Evolutionary conservation across 2,888 invertebrate species (phyloP).

Genomic region (Muscina levida): DNA sequence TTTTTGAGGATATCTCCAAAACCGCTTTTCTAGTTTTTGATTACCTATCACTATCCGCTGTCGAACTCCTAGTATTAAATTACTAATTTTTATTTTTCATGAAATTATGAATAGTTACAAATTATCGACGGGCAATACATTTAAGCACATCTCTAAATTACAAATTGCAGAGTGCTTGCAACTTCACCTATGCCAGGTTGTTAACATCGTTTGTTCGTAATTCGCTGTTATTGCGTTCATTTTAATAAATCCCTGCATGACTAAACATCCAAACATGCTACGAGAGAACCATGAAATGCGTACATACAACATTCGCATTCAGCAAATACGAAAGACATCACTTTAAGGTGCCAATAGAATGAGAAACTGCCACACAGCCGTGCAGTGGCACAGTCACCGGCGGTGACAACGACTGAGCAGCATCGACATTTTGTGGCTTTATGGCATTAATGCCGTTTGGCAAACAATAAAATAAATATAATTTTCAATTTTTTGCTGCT

Average conservation of each 20-base stretch:
- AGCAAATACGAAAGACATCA: background rate
- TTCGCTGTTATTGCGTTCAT: conserved; percentile 10
- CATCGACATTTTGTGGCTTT: conserved; percentile 72
- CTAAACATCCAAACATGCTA: conserved; percentile 76
- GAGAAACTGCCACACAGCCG: background rate
- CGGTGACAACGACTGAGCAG: conserved; percentile 35
- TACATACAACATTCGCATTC: conserved; percentile 9
- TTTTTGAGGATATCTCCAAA: too few species aligned
- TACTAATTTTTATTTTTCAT: too few species aligned
- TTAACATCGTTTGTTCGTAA: too few species aligned
- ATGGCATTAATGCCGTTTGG: conserved; percentile 76
- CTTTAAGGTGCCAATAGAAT: conserved; percentile 1
- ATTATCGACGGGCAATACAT: too few species aligned
- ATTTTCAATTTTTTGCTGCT: conserved; percentile 68
- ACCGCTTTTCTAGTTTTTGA: too few species aligned
- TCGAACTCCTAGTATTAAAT: too few species aligned
- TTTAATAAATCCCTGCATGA: conserved; percentile 72
- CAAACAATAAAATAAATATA: conserved; percentile 78
- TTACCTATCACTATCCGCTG: too few species aligned
- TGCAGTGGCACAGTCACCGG: background rate
- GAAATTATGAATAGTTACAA: too few species aligned
- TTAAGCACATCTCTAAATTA: too few species aligned
- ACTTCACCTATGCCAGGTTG: too few species aligned
- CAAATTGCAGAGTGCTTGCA: too few species aligned
- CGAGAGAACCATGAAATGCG: conserved; percentile 56